Percentiles rank a stretch among this genome's conserved stretches.
Conservation (phyloP, 2,797 vertebrate species). For the Heliangelus exortis region DNA sequence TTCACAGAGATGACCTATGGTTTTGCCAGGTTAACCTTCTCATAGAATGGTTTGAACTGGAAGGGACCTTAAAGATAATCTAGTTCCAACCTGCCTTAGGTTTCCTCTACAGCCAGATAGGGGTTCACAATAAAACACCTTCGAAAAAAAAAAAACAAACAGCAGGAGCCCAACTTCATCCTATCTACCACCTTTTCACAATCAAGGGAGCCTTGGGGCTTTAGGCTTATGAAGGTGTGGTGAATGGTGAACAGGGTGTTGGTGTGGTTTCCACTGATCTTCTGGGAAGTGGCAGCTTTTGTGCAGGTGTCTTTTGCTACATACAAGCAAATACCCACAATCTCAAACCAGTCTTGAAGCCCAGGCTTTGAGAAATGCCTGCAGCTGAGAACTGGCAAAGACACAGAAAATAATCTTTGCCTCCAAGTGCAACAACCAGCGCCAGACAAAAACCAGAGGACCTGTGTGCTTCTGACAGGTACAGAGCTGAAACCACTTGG, state of each 20-base stretch:
- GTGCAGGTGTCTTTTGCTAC: not conserved
- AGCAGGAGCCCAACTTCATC: not conserved
- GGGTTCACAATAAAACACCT: not conserved
- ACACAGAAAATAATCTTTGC: not conserved
- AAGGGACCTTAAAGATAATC: too few relatives aligned
- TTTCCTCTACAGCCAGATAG: not conserved
- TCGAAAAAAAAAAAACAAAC: not conserved
- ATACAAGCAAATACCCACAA: not conserved
- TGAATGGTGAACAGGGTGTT: not conserved
- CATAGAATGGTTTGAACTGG: too few relatives aligned
- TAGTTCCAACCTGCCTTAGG: too few relatives aligned
- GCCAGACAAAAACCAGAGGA: not conserved
- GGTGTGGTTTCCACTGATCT: not conserved
- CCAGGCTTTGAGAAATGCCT: not conserved
- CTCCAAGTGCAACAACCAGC: not conserved
- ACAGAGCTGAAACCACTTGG: slow-evolving; percentile 18
- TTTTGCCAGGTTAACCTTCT: not conserved
- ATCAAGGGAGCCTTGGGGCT: not conserved
- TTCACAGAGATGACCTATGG: not conserved
- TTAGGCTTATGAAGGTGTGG: not conserved
- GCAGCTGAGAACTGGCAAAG: not conserved
- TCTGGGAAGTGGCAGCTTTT: not conserved
- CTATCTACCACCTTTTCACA: not conserved
- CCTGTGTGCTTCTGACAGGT: slow-evolving; percentile 9
- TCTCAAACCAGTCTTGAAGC: not conserved